Base-by-base conservation (phyloP, 1,140 invertebrate genomes). In the Eumeta japonica region DNA sequence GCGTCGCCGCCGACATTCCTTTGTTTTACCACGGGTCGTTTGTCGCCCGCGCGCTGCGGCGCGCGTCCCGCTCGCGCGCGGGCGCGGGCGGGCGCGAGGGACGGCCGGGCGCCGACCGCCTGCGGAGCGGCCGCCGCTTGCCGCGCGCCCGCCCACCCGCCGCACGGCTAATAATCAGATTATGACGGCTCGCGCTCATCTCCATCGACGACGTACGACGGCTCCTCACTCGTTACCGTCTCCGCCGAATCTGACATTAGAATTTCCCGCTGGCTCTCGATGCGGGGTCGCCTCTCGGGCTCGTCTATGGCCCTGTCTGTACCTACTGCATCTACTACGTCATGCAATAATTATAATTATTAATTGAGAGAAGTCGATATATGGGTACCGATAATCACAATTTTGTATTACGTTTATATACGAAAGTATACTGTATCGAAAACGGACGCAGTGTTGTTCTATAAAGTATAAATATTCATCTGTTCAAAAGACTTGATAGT, bases 11-110 rank as follows among this genome's bases (percentile, higher is more conserved):
- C 65, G 62, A 66, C 68, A 73, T 73, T 73, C 68, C 68, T 73
- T 73, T 73, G 68, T 73, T 71, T 73, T 73, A 73, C 68, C 66
- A 73, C 57, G 64, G 62, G 65, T 73, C 66, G 68, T 62, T 73
- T 73, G 68, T 73, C 68, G 68, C 68, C 68, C 68, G 67, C 59
- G 43, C 46, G 53, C 34, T 56, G 58, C 54, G 50, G 52, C 41
- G 34, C 49, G 28, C 11, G 39, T 36, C 44, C 32, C 48, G 54
- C 56, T 38, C 53, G 39, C 28, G 16, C 15, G 1, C 27, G 12
- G 15, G 7, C 5, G 19, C n/a, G 32, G 9, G 63, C 39, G 55
- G 35, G 58, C 65, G 53, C 45, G 58, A 44, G 58, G 65, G 48
- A 38, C 14, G 42, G 46, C 58, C 58, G 63, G 68, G 63, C 65